Percentiles rank a stretch among this genome's conserved stretches.
Evolutionary conservation across 2,888 invertebrate genomes (phyloP).

Genomic region (Ectemnius continuus): DNA sequence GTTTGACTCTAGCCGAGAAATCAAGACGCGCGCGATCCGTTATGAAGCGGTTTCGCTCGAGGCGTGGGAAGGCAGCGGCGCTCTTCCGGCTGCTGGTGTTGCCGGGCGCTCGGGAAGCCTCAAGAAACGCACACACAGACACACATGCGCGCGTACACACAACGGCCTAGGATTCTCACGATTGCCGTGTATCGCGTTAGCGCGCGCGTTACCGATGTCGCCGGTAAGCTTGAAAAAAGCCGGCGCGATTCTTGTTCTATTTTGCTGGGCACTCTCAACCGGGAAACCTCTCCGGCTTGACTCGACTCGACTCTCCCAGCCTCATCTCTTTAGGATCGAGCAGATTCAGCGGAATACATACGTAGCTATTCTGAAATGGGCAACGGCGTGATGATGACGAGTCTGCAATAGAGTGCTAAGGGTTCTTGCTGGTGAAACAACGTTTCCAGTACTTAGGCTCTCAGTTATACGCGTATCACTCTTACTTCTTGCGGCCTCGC

Average conservation of each 20-base stretch:
- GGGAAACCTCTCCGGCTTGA: too few species aligned
- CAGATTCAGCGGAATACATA: too few species aligned
- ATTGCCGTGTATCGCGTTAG: slow-evolving; percentile 54
- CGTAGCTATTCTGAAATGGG: too few species aligned
- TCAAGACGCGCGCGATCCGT: slow-evolving; percentile 66
- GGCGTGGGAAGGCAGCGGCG: slow-evolving; percentile 73
- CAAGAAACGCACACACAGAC: slow-evolving; percentile 41
- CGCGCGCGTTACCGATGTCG: slow-evolving; percentile 43
- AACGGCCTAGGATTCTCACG: slow-evolving; percentile 72
- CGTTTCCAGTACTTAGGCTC: not conserved
- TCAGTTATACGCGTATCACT: slow-evolving; percentile 30
- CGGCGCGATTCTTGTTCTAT: slow-evolving; percentile 8
- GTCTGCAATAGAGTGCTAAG: too few species aligned
- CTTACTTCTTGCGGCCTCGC: slow-evolving; percentile 21
- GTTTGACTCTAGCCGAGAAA: slow-evolving; percentile 54
- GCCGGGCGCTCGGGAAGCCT: slow-evolving; percentile 37
- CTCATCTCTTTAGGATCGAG: too few species aligned
- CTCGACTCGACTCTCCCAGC: too few species aligned
- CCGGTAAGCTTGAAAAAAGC: slow-evolving; percentile 31
- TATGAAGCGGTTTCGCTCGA: slow-evolving; percentile 71
- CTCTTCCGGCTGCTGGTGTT: slow-evolving; percentile 68
- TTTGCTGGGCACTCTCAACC: slow-evolving; percentile 24
- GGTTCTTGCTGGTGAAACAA: too few species aligned
- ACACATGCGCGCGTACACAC: too few species aligned
- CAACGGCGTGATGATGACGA: too few species aligned